These are phyloP conservation scores for Apis dorsata DNA, from an alignment of 1,140 invertebrate species.

Conservation along the genomic window DNA sequence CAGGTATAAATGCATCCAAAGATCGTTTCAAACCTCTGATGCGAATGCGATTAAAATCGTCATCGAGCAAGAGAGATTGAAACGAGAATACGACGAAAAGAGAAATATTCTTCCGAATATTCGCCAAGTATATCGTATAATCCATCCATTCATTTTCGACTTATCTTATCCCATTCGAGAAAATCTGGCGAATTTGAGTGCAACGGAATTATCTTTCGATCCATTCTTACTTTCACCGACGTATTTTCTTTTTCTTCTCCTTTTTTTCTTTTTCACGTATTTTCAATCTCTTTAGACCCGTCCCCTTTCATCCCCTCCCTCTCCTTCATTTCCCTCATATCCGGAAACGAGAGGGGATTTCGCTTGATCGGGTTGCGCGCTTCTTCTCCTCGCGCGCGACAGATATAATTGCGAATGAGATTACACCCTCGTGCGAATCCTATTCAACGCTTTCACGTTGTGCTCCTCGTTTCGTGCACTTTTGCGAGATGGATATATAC, in stretches of 20 bases:
- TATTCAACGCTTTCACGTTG: conserved; percentile 42
- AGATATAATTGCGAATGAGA: conserved; percentile 51
- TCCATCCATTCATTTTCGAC: conserved; percentile 21
- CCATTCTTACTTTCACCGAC: conserved; percentile 22
- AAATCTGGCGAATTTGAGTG: conserved; percentile 8
- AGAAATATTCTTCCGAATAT: neutral
- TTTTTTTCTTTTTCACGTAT: conserved; percentile 9
- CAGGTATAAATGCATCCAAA: too few species aligned
- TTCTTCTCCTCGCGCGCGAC: conserved; percentile 5
- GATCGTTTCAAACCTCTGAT: too few species aligned
- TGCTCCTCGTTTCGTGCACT: conserved; percentile 17
- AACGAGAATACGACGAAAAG: neutral
- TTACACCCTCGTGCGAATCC: conserved; percentile 38
- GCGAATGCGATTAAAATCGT: neutral
- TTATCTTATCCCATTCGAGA: conserved; percentile 19
- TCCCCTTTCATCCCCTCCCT: neutral
- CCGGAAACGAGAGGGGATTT: conserved; percentile 44
- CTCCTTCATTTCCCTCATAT: neutral
- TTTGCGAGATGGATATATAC: conserved; percentile 16
- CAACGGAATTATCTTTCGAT: conserved; percentile 36
- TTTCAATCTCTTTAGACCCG: conserved; percentile 10
- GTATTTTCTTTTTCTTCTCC: neutral
- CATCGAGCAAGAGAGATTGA: neutral
- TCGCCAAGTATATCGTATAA: neutral
- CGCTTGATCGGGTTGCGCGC: conserved; percentile 37